These are phyloP conservation scores for Deroplatys truncata DNA, from an alignment of 2,888 invertebrate species.

Conservation along the genomic window DNA sequence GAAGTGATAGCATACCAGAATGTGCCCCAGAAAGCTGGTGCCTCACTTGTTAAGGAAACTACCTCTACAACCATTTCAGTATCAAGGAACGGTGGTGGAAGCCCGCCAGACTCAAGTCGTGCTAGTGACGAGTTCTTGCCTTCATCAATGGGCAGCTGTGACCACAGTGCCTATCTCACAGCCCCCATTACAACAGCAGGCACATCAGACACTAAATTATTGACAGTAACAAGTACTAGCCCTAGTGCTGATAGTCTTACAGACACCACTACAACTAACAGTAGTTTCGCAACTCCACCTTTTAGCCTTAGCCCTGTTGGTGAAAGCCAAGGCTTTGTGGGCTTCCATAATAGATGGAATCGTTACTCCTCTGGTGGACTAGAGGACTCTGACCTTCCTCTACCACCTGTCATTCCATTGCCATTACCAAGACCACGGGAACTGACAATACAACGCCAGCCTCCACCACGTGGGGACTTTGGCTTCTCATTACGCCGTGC, in stretches of 20 bases:
- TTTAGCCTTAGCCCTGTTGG: constrained; percentile 82
- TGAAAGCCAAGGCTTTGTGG: constrained; percentile 70
- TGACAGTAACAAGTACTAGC: constrained; percentile 50
- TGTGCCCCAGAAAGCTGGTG: constrained; percentile 45
- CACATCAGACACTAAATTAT: constrained; percentile 16
- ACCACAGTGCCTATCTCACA: constrained; percentile 28
- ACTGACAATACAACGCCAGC: constrained; percentile 72
- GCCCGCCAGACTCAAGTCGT: constrained; percentile 24
- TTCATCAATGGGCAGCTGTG: constrained; percentile 23
- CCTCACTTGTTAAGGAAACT: constrained; percentile 38
- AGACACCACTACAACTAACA: constrained; percentile 74
- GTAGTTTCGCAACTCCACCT: constrained; percentile 81
- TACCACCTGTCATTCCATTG: constrained; percentile 66
- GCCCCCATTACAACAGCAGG: constrained; percentile 22
- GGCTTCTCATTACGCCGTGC: constrained; percentile 90
- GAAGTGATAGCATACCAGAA: constrained; percentile 73
- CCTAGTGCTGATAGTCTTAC: constrained; percentile 81
- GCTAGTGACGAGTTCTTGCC: constrained; percentile 29
- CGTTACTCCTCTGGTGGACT: constrained; percentile 48
- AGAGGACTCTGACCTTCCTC: constrained; percentile 51
- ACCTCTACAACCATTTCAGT: constrained; percentile 33
- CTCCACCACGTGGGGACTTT: constrained; percentile 84
- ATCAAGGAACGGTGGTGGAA: constrained; percentile 34
- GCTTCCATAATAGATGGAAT: constrained; percentile 20
- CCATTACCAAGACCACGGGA: constrained; percentile 68